Percentiles rank a stretch among this genome's conserved stretches.
phyloP scores from a whole-genome alignment of 23 tunicate species.

The Styela clava region DNA sequence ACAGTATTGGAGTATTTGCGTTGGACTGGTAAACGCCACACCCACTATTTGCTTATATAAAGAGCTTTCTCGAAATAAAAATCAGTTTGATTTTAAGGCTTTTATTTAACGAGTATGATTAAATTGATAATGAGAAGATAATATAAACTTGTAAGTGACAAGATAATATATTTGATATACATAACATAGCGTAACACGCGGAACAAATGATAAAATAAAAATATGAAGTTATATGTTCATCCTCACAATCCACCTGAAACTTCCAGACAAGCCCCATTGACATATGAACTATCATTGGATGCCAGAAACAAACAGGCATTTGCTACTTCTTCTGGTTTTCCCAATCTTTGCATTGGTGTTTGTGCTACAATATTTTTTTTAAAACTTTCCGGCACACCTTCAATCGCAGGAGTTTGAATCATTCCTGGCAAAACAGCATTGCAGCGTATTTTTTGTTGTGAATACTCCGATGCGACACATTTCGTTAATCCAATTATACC shows the following conservation, averaged over 20 bases:
- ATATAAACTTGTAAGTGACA: no score
- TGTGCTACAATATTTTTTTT: background rate
- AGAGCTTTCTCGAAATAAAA: no score
- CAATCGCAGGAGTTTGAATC: background rate
- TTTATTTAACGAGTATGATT: no score
- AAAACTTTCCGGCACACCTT: background rate
- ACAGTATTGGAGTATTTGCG: no score
- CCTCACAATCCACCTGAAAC: conserved; percentile 2
- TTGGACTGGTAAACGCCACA: no score
- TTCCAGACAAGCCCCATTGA: conserved; percentile 7
- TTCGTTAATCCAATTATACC: conserved; percentile 79
- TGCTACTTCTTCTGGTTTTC: background rate
- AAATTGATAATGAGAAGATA: no score
- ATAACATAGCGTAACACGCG: no score
- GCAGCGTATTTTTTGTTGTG: conserved; percentile 15
- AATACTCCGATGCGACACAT: conserved; percentile 54
- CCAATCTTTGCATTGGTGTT: conserved; percentile 3
- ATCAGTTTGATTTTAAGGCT: no score
- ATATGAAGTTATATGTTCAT: no score
- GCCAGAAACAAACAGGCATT: conserved; percentile 12
- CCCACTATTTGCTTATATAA: no score
- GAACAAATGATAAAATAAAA: no score
- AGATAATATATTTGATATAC: no score
- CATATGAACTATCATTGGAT: conserved; percentile 18
- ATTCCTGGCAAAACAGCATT: conserved; percentile 11